phyloP scores from a whole-genome alignment of 2,888 invertebrate species.

The Coleophora flavipennella region DNA sequence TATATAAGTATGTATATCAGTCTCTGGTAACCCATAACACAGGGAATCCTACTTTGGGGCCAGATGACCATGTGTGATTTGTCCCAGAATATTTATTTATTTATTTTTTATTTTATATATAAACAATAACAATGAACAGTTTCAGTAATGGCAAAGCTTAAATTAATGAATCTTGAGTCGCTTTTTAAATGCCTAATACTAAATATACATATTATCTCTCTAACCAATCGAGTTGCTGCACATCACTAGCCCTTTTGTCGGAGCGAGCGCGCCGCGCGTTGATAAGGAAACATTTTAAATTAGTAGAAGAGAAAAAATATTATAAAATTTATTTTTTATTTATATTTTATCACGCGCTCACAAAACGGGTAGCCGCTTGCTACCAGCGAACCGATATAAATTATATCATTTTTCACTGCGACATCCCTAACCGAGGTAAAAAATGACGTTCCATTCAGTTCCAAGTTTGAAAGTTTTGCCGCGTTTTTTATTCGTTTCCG shows the following conservation, averaged over 20 bases:
- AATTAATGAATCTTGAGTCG: no score
- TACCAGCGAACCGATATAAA: constrained; percentile 64
- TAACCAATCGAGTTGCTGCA: constrained; percentile 5
- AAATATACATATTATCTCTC: no score
- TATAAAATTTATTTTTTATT: constrained; percentile 61
- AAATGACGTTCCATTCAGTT: constrained; percentile 68
- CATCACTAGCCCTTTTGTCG: constrained; percentile 58
- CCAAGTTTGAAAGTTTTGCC: constrained; percentile 67
- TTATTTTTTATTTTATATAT: no score
- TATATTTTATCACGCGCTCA: constrained; percentile 63
- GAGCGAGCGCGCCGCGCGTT: constrained; percentile 62
- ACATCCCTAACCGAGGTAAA: constrained; percentile 69
- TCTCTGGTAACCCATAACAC: no score
- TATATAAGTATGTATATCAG: no score
- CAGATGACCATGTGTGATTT: no score
- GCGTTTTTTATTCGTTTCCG: constrained; percentile 71
- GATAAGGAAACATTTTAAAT: constrained; percentile 73
- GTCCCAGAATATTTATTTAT: no score
- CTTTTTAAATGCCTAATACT: no score
- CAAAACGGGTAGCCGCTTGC: constrained; percentile 69
- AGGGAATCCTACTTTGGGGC: no score
- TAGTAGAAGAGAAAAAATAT: constrained; percentile 64
- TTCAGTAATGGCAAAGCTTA: no score
- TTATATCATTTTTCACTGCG: constrained; percentile 72
- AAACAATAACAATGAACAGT: no score